These are phyloP conservation scores for Lycaena phlaeas DNA, from an alignment of 2,888 invertebrate genomes.

Conservation along the genomic window DNA sequence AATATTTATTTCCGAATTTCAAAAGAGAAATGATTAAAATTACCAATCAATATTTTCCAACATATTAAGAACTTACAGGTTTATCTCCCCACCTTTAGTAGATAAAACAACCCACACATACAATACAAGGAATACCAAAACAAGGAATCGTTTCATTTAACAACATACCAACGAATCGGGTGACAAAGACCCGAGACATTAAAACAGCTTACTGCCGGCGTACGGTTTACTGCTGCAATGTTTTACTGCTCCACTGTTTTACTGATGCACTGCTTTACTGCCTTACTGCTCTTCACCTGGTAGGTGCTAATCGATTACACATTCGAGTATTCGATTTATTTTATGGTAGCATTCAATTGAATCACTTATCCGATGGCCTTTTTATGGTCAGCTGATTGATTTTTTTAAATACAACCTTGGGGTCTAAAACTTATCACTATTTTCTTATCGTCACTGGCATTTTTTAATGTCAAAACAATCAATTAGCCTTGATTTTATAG, in stretches of 20 bases:
- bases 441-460: too few relatives aligned
- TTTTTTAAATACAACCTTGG: too few relatives aligned
- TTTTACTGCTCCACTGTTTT: background rate
- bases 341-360: constrained; percentile 7
- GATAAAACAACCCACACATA: too few relatives aligned
- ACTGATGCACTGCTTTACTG: constrained; percentile 2
- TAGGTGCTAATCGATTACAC: constrained; percentile 1
- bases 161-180: constrained; percentile 8
- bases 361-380: background rate
- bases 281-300: background rate
- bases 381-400: background rate
- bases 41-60: too few relatives aligned
- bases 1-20: too few relatives aligned
- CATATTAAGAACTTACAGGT: too few relatives aligned
- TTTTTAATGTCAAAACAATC: too few relatives aligned
- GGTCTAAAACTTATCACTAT: too few relatives aligned
- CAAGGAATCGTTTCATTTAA: constrained; percentile 16
- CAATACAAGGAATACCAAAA: constrained; percentile 19
- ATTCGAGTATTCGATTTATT: constrained; percentile 6
- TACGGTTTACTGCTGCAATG: background rate
- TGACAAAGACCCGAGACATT: constrained; percentile 3
- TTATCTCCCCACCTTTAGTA: too few relatives aligned
- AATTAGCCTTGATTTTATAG: too few relatives aligned
- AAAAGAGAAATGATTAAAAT: too few relatives aligned
- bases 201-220: background rate